phyloP scores from a whole-genome alignment of 2,797 vertebrate genomes.

The Tiaroga cobitis region DNA sequence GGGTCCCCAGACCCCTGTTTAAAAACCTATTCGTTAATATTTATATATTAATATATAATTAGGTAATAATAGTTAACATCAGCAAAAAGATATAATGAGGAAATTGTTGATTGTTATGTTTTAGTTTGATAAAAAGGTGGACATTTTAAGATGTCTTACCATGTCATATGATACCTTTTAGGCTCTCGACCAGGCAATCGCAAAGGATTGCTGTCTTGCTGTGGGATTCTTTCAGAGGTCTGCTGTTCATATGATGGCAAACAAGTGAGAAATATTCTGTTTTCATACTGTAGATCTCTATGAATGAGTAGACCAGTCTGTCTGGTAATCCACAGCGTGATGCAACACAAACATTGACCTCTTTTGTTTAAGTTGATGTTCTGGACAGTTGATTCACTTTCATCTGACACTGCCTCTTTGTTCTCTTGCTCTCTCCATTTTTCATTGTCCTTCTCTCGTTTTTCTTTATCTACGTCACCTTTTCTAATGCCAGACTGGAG shows the following conservation, averaged over 20 bases:
- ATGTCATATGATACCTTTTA: conserved; percentile 63
- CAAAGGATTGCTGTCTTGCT: conserved; percentile 85
- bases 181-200: conserved; percentile 82
- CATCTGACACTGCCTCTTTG: conserved; percentile 25
- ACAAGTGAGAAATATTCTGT: conserved; percentile 72
- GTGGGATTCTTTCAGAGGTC: conserved; percentile 90
- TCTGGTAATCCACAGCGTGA: background rate
- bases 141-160: background rate
- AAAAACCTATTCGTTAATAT: background rate
- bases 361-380: conserved; percentile 23
- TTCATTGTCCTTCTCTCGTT: background rate
- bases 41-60: too few relatives aligned
- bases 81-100: background rate
- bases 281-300: background rate
- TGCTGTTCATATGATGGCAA: conserved; percentile 79
- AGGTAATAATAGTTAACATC: too few relatives aligned
- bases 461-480: background rate
- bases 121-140: background rate
- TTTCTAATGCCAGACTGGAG: conserved; percentile 75
- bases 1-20: background rate
- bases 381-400: background rate
- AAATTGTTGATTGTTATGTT: background rate
- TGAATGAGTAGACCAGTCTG: background rate
- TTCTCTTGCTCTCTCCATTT: background rate
- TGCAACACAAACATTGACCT: conserved; percentile 5